Evolutionary conservation across 1,140 invertebrate species (phyloP).

Genomic region (Aphelenchoides avenae): DNA sequence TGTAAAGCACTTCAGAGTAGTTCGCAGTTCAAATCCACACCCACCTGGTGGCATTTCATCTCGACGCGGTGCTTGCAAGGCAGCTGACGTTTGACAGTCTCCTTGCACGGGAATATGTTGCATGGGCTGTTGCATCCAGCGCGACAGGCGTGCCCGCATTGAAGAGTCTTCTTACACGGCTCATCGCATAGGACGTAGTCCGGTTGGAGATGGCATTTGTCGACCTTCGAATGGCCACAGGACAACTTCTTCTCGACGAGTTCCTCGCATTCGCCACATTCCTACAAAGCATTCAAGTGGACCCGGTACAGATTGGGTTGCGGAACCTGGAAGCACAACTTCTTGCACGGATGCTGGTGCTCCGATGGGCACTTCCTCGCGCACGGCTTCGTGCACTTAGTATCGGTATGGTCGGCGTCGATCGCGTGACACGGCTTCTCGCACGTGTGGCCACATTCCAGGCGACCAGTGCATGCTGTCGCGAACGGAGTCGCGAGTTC

Average conservation of each 20-base stretch:
- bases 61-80: constrained; percentile 26
- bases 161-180: constrained; percentile 4
- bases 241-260: constrained; percentile 11
- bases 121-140: constrained; percentile 13
- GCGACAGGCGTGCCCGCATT: constrained; percentile 21
- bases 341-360: constrained; percentile 30
- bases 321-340: constrained; percentile 18
- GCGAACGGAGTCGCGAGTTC: too few species aligned
- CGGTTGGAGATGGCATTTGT: constrained; percentile 6
- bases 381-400: constrained; percentile 7
- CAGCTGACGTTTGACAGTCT: constrained; percentile 4
- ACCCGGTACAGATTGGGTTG: background rate
- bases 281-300: constrained; percentile 5
- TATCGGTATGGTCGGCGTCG: constrained; percentile 16
- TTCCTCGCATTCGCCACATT: constrained; percentile 25
- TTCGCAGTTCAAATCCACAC: too few species aligned
- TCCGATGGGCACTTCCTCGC: constrained; percentile 3
- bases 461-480: constrained; percentile 22
- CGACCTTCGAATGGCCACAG: constrained; percentile 17
- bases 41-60: too few species aligned
- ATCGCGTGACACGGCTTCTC: constrained; percentile 22
- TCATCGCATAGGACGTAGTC: constrained; percentile 12
- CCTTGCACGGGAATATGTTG: constrained; percentile 9
- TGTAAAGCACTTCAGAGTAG: constrained; percentile 16
- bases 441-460: constrained; percentile 30